Conservation (phyloP, 2,888 invertebrate species). For the Tenthredo scrophulariae region DNA sequence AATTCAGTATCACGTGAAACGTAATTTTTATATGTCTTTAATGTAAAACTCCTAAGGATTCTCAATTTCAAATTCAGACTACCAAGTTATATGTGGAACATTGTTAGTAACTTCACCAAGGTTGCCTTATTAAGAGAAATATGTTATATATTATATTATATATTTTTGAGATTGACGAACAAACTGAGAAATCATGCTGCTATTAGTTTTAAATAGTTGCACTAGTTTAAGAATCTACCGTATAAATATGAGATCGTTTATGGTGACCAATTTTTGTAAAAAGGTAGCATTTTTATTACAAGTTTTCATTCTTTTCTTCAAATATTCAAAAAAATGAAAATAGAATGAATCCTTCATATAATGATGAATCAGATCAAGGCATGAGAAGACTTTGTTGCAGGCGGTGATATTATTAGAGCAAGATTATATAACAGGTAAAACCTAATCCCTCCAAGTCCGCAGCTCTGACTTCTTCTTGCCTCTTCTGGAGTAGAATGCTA, state of each 20-base stretch:
- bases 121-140: conserved; percentile 44
- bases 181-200: conserved; percentile 35
- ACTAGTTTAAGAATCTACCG: conserved; percentile 29
- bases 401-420: conserved; percentile 77
- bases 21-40: conserved; percentile 4
- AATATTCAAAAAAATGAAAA: conserved; percentile 7
- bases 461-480: conserved; percentile 78
- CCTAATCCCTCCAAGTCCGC: conserved; percentile 79
- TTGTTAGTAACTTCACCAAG: conserved; percentile 46
- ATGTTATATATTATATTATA: conserved; percentile 51
- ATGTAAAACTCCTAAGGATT: conserved; percentile 31
- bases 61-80: conserved; percentile 31
- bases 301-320: neutral
- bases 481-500: conserved; percentile 75
- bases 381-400: conserved; percentile 77
- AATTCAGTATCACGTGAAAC: conserved; percentile 24
- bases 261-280: conserved; percentile 32
- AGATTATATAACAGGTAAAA: conserved; percentile 80
- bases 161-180: conserved; percentile 48
- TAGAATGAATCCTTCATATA: neutral
- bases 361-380: conserved; percentile 73
- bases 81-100: neutral
- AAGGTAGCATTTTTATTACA: conserved; percentile 26
- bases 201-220: conserved; percentile 43
- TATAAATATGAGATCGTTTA: conserved; percentile 11